Evolutionary conservation across 2,888 invertebrate genomes (phyloP), one percentile per base, ranked within the genome.

Genomic region (Panorpa germanica): DNA sequence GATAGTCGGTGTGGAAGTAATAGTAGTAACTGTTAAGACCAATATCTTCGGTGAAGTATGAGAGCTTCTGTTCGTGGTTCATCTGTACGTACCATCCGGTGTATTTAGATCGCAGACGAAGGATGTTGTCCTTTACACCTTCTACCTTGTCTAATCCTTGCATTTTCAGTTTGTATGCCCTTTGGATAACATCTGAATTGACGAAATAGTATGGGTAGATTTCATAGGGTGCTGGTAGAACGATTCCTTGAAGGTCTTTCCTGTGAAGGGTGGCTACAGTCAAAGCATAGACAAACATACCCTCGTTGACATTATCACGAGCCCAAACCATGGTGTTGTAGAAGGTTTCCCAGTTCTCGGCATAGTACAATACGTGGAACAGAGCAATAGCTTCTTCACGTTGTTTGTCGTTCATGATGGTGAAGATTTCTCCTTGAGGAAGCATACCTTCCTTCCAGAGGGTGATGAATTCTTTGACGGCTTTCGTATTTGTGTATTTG

Each of bases 291-390:
- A 64, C 45, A 52, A 70, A 75, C 44, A 67, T 54, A 28, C 63
- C 61, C 38, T 66, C 65, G 48, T 75, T 74, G 15, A 70, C 45
- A 41, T 63, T 47, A 32, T 65, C 54, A 31, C 77, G 70, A 9
- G 74, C 62, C 62, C 70, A 75, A 28, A 67, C 64, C 25, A 72
- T 74, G 3, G 69, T 68, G 41, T 69, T 66, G 49, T 68, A 64
- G 59, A 81, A 76, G 12, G 71, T 70, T 10, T 68, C 62, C 51
- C 66, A 78, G 46, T 76, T 70, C 49, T 73, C 73, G 39, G 77
- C 73, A 34, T 65, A 68, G 50, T 62, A 63, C 36, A 82, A 58
- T 11, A 74, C 50, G 40, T 70, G 63, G 47, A 69, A 69, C 13
- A 80, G 50, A 5, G 66, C 63, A 4, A 61, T 46, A 7, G 66